These are phyloP conservation scores for Sprattus sprattus DNA, from an alignment of 2,113 vertebrate genomes.

Conservation along the genomic window DNA sequence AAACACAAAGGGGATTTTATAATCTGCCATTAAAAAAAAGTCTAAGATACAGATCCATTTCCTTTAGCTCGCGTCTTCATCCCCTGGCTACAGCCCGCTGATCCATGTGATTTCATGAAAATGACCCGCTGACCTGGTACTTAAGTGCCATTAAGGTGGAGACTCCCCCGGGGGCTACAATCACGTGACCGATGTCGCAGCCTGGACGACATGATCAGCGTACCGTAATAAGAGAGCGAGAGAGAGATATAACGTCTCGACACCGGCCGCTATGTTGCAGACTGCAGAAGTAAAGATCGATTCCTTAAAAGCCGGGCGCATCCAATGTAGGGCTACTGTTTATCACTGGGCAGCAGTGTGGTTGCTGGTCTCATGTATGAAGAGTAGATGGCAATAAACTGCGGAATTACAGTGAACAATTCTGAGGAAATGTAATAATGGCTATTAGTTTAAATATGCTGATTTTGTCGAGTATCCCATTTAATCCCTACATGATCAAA, in stretches of 20 bases:
- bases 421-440: not conserved
- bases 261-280: not conserved
- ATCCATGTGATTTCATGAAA: constrained; percentile 16
- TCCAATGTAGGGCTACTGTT: not conserved
- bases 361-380: not conserved
- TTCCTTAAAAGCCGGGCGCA: not conserved
- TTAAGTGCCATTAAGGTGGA: constrained; percentile 7
- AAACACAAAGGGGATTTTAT: not conserved
- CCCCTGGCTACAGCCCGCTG: not conserved
- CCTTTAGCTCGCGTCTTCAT: not conserved
- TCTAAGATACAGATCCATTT: not conserved
- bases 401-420: not conserved
- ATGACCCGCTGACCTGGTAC: not conserved
- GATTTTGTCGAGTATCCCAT: not conserved
- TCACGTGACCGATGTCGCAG: constrained; percentile 6
- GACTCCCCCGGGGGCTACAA: not conserved
- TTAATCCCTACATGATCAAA: not conserved
- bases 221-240: not conserved
- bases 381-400: not conserved
- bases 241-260: not conserved
- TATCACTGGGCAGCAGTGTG: not conserved
- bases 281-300: not conserved
- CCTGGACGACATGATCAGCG: not conserved
- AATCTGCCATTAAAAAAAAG: not conserved
- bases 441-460: not conserved